Evolutionary conservation across 2,888 invertebrate genomes (phyloP).

Genomic region (Hydraecia micacea): DNA sequence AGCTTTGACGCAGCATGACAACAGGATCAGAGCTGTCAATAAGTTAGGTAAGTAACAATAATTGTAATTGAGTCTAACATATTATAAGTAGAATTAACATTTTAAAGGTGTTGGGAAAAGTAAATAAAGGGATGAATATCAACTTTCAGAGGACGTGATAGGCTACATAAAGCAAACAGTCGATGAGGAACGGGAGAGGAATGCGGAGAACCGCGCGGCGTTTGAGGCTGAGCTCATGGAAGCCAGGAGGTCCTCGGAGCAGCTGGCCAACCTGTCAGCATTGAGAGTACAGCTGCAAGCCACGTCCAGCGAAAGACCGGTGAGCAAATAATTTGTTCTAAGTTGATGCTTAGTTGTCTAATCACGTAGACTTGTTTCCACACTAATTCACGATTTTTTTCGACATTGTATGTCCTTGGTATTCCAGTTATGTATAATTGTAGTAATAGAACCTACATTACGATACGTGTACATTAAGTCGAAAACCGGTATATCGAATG

Average conservation of each 20-base stretch:
- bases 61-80: not conserved
- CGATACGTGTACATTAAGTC: too few species aligned
- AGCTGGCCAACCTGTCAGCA: constrained; percentile 79
- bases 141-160: constrained; percentile 82
- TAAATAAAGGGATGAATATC: not conserved
- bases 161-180: constrained; percentile 83
- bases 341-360: not conserved
- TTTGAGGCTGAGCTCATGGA: constrained; percentile 82
- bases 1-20: constrained; percentile 85
- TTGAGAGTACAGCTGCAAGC: constrained; percentile 81
- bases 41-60: constrained; percentile 76
- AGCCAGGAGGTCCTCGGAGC: constrained; percentile 81
- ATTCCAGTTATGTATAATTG: not conserved
- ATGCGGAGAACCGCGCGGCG: constrained; percentile 80
- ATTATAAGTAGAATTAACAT: too few species aligned
- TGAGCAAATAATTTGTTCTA: constrained; percentile 60
- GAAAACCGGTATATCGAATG: too few species aligned
- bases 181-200: constrained; percentile 84
- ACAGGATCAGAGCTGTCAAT: constrained; percentile 79
- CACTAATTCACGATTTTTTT: not conserved
- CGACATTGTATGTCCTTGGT: not conserved
- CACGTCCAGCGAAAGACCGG: constrained; percentile 78
- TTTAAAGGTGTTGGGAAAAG: not conserved
- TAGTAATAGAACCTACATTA: too few species aligned
- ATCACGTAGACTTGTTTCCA: not conserved